Percentiles rank a stretch among this genome's conserved stretches.
Evolutionary conservation across 2,113 vertebrate genomes (phyloP).

Genomic region (Isichthys henryi): DNA sequence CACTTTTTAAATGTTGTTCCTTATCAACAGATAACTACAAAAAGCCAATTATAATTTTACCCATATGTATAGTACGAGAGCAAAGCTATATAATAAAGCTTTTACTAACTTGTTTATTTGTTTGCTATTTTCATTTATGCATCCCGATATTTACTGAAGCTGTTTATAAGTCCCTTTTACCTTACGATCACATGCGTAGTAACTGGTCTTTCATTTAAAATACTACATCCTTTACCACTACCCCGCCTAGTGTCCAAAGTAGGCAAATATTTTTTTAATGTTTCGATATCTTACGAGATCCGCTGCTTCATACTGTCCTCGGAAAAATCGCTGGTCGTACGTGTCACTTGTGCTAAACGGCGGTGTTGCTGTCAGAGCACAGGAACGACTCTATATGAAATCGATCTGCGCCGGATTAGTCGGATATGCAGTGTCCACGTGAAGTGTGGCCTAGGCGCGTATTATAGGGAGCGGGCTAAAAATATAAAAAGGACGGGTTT

Average conservation of each 20-base stretch:
- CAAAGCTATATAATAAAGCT: background rate
- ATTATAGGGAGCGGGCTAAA: background rate
- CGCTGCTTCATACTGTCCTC: background rate
- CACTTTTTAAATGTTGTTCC: background rate
- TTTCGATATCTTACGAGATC: background rate
- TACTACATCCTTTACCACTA: background rate
- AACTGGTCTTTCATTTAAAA: background rate
- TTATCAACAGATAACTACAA: background rate
- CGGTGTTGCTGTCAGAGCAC: background rate
- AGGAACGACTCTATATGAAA: conserved; percentile 11
- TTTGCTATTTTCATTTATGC: background rate
- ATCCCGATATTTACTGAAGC: background rate
- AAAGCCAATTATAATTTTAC: background rate
- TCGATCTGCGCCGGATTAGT: conserved; percentile 7
- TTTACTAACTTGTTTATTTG: background rate
- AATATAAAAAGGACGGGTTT: background rate
- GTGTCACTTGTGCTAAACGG: background rate
- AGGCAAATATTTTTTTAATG: background rate
- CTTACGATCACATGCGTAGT: background rate
- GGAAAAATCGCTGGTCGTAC: background rate
- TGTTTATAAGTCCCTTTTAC: background rate
- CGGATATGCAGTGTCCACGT: background rate
- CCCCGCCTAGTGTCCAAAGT: background rate
- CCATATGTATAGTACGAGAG: background rate
- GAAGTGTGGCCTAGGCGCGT: background rate